Evolutionary conservation across 2,113 vertebrate species (phyloP).

Genomic region (Microtus montanus): DNA sequence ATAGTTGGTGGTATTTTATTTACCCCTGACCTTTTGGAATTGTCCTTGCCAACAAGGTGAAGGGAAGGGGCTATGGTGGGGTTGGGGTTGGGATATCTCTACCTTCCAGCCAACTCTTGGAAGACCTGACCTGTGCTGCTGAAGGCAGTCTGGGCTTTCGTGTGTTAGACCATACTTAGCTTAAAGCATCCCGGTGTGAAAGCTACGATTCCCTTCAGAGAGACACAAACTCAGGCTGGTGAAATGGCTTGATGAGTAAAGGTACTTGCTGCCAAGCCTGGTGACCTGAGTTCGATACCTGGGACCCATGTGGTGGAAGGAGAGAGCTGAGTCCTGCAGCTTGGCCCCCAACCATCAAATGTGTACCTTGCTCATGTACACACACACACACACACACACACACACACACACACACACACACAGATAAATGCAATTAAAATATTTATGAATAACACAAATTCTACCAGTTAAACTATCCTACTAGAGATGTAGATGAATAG

Average conservation of each 20-base stretch:
- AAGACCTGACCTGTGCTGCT: background rate
- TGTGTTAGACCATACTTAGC: background rate
- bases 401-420: background rate
- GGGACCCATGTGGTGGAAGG: background rate
- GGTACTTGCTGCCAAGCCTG: background rate
- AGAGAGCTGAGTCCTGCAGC: background rate
- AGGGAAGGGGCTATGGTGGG: background rate
- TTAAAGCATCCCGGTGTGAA: background rate
- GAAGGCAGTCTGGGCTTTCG: background rate
- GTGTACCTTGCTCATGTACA: background rate
- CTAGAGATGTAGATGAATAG: background rate
- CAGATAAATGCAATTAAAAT: background rate
- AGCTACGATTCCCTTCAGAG: slow-evolving; percentile 25
- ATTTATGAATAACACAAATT: background rate
- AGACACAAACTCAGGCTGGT: background rate
- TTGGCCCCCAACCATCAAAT: background rate
- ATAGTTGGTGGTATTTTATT: background rate
- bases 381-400: accelerated
- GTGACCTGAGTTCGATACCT: background rate
- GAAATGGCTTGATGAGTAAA: background rate
- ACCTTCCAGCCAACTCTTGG: background rate
- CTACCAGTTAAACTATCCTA: background rate
- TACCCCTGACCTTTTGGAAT: background rate
- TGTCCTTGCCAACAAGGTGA: background rate
- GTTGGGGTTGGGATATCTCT: background rate